Evolutionary conservation across 2,888 invertebrate species (phyloP).

Genomic region (Crossocerus cetratus): DNA sequence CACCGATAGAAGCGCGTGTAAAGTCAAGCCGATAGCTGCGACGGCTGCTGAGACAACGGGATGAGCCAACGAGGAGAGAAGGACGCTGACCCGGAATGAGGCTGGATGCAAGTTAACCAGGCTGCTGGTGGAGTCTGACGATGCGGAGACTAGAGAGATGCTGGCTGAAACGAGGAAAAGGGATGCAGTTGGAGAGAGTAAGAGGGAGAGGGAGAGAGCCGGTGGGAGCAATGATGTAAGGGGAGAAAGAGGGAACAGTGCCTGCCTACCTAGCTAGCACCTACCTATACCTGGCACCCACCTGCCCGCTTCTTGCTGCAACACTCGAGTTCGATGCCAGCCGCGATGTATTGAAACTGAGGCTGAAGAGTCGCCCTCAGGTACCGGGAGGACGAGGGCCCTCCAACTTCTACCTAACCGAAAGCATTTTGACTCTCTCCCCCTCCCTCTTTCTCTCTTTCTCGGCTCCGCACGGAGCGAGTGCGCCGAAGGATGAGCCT

Average conservation of each 20-base stretch:
- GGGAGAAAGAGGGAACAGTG: not conserved
- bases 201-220: not conserved
- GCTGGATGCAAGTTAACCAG: not conserved
- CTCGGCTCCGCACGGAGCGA: not conserved
- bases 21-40: slow-evolving; percentile 77
- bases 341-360: slow-evolving; percentile 54
- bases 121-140: not conserved
- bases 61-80: slow-evolving; percentile 75
- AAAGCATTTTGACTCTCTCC: slow-evolving; percentile 57
- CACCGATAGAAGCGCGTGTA: slow-evolving; percentile 68
- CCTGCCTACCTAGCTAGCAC: no score
- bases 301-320: slow-evolving; percentile 55
- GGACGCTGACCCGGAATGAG: slow-evolving; percentile 29
- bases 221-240: not conserved
- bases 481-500: no score
- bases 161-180: not conserved
- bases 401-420: slow-evolving; percentile 57
- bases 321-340: slow-evolving; percentile 56
- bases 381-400: slow-evolving; percentile 56
- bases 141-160: not conserved
- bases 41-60: no score
- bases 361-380: slow-evolving; percentile 52
- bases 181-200: not conserved
- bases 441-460: not conserved
- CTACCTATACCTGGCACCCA: slow-evolving; percentile 37